A percentile compares a stretch with the other conserved stretches of the same genome.
Evolutionary conservation across 2,113 vertebrate species (phyloP).

Genomic region (Solea solea): DNA sequence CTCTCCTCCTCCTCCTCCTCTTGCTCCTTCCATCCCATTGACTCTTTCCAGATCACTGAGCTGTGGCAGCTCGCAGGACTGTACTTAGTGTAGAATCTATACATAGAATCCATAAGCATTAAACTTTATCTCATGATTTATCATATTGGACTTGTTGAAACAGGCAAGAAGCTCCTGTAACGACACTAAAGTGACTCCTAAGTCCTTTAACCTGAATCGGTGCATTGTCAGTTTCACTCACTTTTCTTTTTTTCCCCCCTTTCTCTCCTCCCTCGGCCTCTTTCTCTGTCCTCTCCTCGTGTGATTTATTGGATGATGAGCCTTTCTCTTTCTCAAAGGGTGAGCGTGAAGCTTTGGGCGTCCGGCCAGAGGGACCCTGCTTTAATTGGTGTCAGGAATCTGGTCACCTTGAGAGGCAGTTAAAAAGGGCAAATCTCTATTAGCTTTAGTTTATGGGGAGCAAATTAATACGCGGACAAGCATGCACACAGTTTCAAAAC

Average conservation of each 20-base stretch:
- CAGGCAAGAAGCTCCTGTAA: constrained; percentile 29
- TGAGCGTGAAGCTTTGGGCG: constrained; percentile 66
- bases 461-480: constrained; percentile 53
- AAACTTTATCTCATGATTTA: constrained; percentile 56
- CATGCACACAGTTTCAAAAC: constrained; percentile 22
- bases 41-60: constrained; percentile 48
- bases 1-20: not conserved
- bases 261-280: constrained; percentile 1
- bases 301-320: constrained; percentile 69
- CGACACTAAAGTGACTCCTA: constrained; percentile 6
- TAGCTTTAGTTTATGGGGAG: constrained; percentile 76
- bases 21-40: constrained; percentile 25
- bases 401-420: constrained; percentile 80
- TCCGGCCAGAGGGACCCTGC: constrained; percentile 59
- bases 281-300: constrained; percentile 29
- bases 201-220: constrained; percentile 23
- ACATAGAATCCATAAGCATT: constrained; percentile 44
- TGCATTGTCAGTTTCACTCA: constrained; percentile 28
- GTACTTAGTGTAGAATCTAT: constrained; percentile 48
- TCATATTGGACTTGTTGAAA: constrained; percentile 36
- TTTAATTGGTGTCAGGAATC: constrained; percentile 81
- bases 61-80: constrained; percentile 28
- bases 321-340: constrained; percentile 58
- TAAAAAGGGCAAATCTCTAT: constrained; percentile 79
- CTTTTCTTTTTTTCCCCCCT: constrained; percentile 42